Conservation (phyloP, 2,888 invertebrate genomes). For the Tetanocera ferruginea region DNA sequence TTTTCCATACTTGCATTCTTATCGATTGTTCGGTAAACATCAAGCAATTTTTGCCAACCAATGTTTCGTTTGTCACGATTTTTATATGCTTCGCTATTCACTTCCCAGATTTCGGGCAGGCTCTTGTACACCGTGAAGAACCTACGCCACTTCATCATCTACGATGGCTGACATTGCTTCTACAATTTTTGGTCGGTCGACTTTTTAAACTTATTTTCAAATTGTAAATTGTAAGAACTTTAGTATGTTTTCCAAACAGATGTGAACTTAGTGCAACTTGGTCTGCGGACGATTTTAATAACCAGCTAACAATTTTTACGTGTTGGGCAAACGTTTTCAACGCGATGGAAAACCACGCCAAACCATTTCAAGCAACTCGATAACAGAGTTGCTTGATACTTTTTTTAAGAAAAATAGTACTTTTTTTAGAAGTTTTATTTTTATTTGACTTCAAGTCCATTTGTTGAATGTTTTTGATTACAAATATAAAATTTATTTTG, state of each 20-base stretch:
- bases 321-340: constrained; percentile 3
- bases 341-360: too few relatives aligned
- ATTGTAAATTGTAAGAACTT: background rate
- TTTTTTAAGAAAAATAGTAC: too few relatives aligned
- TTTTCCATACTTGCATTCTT: constrained; percentile 21
- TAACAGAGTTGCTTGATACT: background rate
- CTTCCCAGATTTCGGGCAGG: constrained; percentile 26
- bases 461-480: too few relatives aligned
- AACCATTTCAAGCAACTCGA: background rate
- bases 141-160: constrained; percentile 12
- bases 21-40: constrained; percentile 28
- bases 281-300: constrained; percentile 6
- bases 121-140: constrained; percentile 31
- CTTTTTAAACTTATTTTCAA: background rate
- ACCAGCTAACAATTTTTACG: background rate
- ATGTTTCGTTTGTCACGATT: background rate
- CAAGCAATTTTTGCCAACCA: constrained; percentile 20
- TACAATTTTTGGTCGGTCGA: background rate
- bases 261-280: background rate
- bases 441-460: too few relatives aligned
- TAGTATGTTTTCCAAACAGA: background rate
- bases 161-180: constrained; percentile 9
- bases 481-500: too few relatives aligned
- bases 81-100: constrained; percentile 26
- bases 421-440: too few relatives aligned